Evolutionary conservation across 2,888 invertebrate genomes (phyloP).

Genomic region (Acleris sparsana): DNA sequence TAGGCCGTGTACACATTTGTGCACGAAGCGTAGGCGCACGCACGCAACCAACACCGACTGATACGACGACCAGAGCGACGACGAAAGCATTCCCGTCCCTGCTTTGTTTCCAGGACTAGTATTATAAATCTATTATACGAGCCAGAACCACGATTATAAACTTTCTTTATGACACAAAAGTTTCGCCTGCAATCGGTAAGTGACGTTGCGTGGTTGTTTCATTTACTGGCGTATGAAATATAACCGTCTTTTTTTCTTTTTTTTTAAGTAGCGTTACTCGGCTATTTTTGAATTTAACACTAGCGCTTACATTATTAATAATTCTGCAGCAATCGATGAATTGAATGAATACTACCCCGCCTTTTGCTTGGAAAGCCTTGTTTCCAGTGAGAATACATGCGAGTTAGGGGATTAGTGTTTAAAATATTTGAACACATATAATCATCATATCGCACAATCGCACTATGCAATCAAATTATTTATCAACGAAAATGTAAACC

Average conservation of each 20-base stretch:
- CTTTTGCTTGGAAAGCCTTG: no score
- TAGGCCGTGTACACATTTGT: slow-evolving; percentile 23
- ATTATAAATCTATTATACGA: slow-evolving; percentile 36
- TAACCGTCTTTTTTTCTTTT: no score
- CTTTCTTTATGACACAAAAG: slow-evolving; percentile 33
- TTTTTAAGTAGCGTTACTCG: slow-evolving; percentile 1
- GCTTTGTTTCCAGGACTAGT: slow-evolving; percentile 22
- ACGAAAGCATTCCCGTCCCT: slow-evolving; percentile 14
- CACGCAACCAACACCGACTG: slow-evolving; percentile 35
- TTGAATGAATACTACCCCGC: no score
- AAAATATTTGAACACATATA: no score
- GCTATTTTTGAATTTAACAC: no score
- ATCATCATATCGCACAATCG: no score
- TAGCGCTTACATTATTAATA: no score
- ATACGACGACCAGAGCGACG: slow-evolving; percentile 24
- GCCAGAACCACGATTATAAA: slow-evolving; percentile 33
- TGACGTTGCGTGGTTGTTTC: slow-evolving; percentile 31
- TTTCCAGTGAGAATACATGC: no score
- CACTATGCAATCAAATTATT: no score
- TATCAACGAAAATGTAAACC: no score
- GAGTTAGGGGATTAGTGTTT: no score
- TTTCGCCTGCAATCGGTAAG: slow-evolving; percentile 26
- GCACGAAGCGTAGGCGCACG: not conserved
- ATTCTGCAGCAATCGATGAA: no score
- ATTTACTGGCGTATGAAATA: slow-evolving; percentile 20